Conservation (phyloP, 2,888 invertebrate genomes). For the Crioceris asparagi region DNA sequence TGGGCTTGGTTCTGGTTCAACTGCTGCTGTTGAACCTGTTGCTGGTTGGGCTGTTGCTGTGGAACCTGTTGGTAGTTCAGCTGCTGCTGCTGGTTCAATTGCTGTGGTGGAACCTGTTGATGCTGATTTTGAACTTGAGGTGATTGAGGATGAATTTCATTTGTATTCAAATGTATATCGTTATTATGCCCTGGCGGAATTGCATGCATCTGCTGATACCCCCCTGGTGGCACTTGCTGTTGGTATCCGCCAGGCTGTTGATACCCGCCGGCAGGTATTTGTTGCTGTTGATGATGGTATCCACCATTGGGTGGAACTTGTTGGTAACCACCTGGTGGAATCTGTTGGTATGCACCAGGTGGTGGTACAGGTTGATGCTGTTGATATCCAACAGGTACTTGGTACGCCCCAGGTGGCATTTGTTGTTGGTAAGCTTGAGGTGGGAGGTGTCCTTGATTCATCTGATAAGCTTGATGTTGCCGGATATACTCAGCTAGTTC, state of each 20-base stretch:
- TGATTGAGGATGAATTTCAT: not conserved
- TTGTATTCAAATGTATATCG: not conserved
- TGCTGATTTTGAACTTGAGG: not conserved
- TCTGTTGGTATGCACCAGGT: slow-evolving; percentile 23
- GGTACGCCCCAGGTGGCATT: slow-evolving; percentile 10
- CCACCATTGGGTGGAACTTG: slow-evolving; percentile 20
- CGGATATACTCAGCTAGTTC: slow-evolving; percentile 61
- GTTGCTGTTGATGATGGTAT: slow-evolving; percentile 14
- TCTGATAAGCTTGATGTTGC: slow-evolving; percentile 26
- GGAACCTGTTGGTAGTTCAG: not conserved
- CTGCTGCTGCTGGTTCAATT: not conserved
- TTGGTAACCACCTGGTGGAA: slow-evolving; percentile 16
- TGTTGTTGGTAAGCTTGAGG: slow-evolving; percentile 8
- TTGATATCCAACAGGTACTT: slow-evolving; percentile 14
- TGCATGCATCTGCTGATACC: slow-evolving; percentile 7
- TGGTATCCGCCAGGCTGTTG: slow-evolving; percentile 1
- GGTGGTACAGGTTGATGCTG: slow-evolving; percentile 20
- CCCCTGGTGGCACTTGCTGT: slow-evolving; percentile 7
- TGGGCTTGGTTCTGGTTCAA: not conserved
- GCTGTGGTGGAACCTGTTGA: slow-evolving; percentile 1
- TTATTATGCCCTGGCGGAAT: not conserved
- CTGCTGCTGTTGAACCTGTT: too few species aligned
- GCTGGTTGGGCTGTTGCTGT: too few species aligned
- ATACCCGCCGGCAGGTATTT: slow-evolving; percentile 4
- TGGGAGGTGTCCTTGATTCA: slow-evolving; percentile 7